Base-by-base conservation (phyloP, 1,140 invertebrate genomes). In the Macrobrachium nipponense region DNA sequence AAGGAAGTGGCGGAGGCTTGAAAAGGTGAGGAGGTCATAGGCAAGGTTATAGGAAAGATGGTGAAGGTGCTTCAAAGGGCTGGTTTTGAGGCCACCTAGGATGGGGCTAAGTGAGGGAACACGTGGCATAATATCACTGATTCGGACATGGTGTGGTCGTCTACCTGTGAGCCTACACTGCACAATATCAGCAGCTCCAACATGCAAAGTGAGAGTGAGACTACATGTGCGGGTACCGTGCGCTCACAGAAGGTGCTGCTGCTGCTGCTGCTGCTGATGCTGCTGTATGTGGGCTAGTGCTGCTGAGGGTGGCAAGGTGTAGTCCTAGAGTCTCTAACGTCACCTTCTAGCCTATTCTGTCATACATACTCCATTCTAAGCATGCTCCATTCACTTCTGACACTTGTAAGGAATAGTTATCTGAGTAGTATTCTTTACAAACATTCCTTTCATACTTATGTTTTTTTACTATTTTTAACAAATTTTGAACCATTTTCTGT, bases 161-260 rank as follows among this genome's bases (percentile, higher is more conserved):
- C 62, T 80, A 66, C 62, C 61, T 64, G 61, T 66, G 23, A 70
- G 23, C 36, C 61, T 66, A 80, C 78, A 80, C 61, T 79, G 58
- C 78, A 80, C 78, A 80, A 44, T 80, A 43, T 80, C 78, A 80
- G 78, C 78, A 64, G 78, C 78, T 80, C 60, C 20, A 43, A 44
- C 78, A 80, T 80, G 78, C 78, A 80, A 43, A 60, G 43, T 80
- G 78, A 80, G 61, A 80, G 77, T 79, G 77, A 79, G 77, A 36
- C 77, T 79, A 80, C 43, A 44, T 66, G 61, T 80, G 78, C 62
- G 78, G 78, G 60, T 80, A 80, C 78, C 61, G 78, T 66, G 61
- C 61, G 60, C 43, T 64, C 23, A 66, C 44, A 60, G 64, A 60
- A 80, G 78, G 44, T 23, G 61, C 60, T 66, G 61, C 27, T 80